These are phyloP conservation scores for Brachionus sp. DNA, from an alignment of 1,140 invertebrate genomes.

Conservation along the genomic window DNA sequence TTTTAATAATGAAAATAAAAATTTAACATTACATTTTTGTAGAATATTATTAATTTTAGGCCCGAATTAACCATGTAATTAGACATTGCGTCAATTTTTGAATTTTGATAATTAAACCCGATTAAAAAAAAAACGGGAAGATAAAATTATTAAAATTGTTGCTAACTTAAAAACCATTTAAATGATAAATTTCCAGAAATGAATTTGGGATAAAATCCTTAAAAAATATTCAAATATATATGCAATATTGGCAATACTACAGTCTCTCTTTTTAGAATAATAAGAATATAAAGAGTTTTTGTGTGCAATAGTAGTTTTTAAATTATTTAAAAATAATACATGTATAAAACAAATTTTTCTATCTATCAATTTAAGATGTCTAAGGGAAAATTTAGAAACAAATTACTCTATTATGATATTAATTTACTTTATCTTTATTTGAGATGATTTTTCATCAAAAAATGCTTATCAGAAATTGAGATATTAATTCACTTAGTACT, in stretches of 20 bases:
- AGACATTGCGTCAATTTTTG: too few relatives aligned
- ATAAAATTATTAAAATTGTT: too few relatives aligned
- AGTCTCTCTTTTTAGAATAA: not conserved
- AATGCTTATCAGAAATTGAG: not conserved
- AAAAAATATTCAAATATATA: not conserved
- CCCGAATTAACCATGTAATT: too few relatives aligned
- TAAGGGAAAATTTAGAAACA: not conserved
- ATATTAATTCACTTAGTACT: too few relatives aligned
- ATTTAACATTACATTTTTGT: too few relatives aligned
- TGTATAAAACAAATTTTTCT: not conserved
- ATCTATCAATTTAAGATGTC: not conserved
- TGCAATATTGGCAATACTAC: not conserved
- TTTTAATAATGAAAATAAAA: too few relatives aligned
- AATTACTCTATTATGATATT: not conserved
- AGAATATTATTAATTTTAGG: too few relatives aligned
- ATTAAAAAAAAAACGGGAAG: too few relatives aligned
- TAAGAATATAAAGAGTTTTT: not conserved
- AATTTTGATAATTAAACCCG: too few relatives aligned
- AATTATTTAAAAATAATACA: not conserved
- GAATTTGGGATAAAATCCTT: not conserved
- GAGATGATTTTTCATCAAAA: not conserved
- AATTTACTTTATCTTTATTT: not conserved
- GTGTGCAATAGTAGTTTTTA: not conserved
- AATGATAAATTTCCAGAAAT: not conserved
- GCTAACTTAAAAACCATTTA: too few relatives aligned